Evolutionary conservation across 2,888 invertebrate species (phyloP).

Genomic region (Ophioninae sp.): DNA sequence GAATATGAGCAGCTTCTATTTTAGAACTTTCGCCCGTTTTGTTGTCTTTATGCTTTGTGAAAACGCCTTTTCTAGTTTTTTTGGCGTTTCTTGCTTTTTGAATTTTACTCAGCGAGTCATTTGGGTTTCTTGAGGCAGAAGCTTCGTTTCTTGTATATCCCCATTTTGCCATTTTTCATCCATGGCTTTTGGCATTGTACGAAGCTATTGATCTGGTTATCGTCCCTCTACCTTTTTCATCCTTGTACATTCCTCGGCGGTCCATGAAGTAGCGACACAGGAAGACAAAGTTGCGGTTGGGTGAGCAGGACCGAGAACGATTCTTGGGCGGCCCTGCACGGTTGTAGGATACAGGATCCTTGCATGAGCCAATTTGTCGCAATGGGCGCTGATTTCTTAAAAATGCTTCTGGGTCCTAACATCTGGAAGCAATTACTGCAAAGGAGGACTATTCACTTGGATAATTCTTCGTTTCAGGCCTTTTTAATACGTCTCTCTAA

Average conservation of each 20-base stretch:
- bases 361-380: neutral
- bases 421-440: too few relatives aligned
- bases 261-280: neutral
- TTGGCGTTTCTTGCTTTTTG: neutral
- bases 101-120: neutral
- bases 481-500: neutral
- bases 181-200: neutral
- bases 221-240: neutral
- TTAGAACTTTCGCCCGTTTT: neutral
- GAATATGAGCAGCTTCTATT: neutral
- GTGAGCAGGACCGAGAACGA: neutral
- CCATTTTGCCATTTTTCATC: neutral
- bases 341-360: neutral
- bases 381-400: neutral
- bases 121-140: neutral
- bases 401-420: too few relatives aligned
- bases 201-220: neutral
- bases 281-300: neutral
- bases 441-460: neutral
- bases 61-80: neutral
- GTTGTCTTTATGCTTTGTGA: neutral
- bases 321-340: neutral
- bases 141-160: neutral
- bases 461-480: neutral
- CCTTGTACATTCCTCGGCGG: neutral